Conservation (phyloP, 35 echinoderm and acorn worm species). For the Anneissia japonica region DNA sequence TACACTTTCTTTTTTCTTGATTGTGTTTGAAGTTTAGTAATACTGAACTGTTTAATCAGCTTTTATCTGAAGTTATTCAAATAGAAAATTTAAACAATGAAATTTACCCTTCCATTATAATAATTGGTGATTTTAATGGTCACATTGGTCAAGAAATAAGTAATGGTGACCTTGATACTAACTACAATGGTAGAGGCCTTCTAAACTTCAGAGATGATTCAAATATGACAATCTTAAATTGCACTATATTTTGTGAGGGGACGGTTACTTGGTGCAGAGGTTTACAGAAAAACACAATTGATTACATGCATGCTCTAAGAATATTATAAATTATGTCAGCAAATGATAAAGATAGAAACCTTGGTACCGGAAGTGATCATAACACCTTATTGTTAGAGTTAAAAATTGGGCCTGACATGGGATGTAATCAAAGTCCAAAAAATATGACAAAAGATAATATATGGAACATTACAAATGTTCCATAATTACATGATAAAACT, state of each 20-base stretch:
- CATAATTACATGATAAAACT: too few relatives aligned
- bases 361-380: background rate
- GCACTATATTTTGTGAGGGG: too few relatives aligned
- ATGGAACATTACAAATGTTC: background rate
- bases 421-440: background rate
- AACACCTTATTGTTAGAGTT: background rate
- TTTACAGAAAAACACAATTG: too few relatives aligned
- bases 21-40: too few relatives aligned
- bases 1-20: too few relatives aligned
- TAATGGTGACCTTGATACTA: background rate
- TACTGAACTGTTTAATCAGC: background rate
- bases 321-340: background rate
- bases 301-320: background rate
- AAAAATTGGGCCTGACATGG: background rate
- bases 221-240: background rate
- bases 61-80: slow-evolving; percentile 5
- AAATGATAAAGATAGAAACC: background rate
- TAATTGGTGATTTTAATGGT: slow-evolving; percentile 20
- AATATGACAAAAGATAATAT: background rate
- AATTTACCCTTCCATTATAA: background rate
- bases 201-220: slow-evolving; percentile 6
- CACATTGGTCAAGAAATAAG: background rate
- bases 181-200: background rate
- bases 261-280: too few relatives aligned
- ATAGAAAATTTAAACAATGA: background rate